A percentile compares a stretch with the other conserved stretches of the same genome.
Evolutionary conservation across 2,888 invertebrate genomes (phyloP).

Genomic region (Aplocera efformata): DNA sequence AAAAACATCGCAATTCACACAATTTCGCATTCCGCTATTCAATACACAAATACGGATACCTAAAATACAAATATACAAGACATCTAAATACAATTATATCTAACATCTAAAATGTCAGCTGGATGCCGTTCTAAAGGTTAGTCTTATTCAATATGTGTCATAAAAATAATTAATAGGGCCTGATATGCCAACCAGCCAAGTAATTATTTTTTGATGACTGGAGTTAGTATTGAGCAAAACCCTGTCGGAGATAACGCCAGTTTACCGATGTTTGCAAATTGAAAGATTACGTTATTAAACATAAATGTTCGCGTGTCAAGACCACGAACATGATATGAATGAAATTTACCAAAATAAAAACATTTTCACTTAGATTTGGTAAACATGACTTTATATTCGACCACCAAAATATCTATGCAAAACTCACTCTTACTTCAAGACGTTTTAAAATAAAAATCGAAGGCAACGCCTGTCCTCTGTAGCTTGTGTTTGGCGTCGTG

Average conservation of each 20-base stretch:
- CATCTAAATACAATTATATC: constrained; percentile 3
- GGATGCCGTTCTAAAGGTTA: constrained; percentile 23
- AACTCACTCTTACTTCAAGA: constrained; percentile 20
- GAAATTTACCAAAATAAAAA: too few relatives aligned
- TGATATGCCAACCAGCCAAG: constrained; percentile 1
- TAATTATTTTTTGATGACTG: constrained; percentile 10
- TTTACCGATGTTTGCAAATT: too few relatives aligned
- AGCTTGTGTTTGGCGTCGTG: too few relatives aligned
- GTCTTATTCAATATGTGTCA: constrained; percentile 13
- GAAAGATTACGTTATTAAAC: too few relatives aligned
- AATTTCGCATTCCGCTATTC: constrained; percentile 4
- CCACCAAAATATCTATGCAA: constrained; percentile 7
- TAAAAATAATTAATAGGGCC: constrained; percentile 12
- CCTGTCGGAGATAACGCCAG: constrained; percentile 6
- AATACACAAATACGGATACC: neutral
- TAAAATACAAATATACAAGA: neutral
- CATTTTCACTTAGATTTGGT: neutral
- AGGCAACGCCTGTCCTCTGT: constrained; percentile 1
- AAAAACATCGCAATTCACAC: constrained; percentile 6
- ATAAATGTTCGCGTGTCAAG: too few relatives aligned
- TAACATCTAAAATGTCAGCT: constrained; percentile 22
- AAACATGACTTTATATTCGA: constrained; percentile 8
- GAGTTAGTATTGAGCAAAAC: constrained; percentile 17
- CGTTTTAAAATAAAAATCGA: constrained; percentile 2
- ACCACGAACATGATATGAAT: too few relatives aligned